These are phyloP conservation scores for Heliconius himera DNA, from an alignment of 1,140 invertebrate species.

Conservation along the genomic window DNA sequence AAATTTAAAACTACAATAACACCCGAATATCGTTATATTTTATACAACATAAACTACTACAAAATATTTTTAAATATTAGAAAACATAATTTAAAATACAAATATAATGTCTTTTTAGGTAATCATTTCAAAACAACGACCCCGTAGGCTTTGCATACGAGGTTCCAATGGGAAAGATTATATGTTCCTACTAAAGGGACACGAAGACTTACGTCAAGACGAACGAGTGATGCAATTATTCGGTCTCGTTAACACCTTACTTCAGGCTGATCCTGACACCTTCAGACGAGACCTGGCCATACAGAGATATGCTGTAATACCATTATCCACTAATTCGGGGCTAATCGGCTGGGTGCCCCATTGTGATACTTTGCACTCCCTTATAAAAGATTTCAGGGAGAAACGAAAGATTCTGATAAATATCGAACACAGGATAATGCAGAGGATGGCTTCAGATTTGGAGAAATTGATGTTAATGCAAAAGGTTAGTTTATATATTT, in stretches of 20 bases:
- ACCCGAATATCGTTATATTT: too few species aligned
- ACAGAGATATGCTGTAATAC: conserved; percentile 95
- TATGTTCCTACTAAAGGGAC: conserved; percentile 98
- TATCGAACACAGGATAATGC: conserved; percentile 99
- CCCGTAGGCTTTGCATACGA: conserved; percentile 95
- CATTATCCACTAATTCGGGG: conserved; percentile 98
- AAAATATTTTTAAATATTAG: too few species aligned
- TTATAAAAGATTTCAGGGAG: conserved; percentile 98
- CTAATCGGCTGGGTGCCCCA: conserved; percentile 98
- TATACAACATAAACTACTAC: too few species aligned
- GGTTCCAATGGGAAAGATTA: conserved; percentile 98
- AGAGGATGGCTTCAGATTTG: conserved; percentile 98
- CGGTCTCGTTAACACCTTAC: conserved; percentile 91
- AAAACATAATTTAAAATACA: too few species aligned
- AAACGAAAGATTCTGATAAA: conserved; percentile 99
- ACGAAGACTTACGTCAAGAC: conserved; percentile 93
- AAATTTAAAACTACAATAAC: too few species aligned
- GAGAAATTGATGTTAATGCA: conserved; percentile 98
- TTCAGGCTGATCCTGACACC: conserved; percentile 89
- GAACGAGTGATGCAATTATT: conserved; percentile 95
- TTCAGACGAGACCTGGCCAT: conserved; percentile 85
- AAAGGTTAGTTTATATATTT: conserved; percentile 82
- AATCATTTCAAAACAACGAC: conserved; percentile 93
- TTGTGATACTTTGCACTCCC: conserved; percentile 90
- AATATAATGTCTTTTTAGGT: conserved; percentile 78